These are phyloP conservation scores for Melipona beecheii DNA, from an alignment of 2,888 invertebrate species.

Conservation along the genomic window DNA sequence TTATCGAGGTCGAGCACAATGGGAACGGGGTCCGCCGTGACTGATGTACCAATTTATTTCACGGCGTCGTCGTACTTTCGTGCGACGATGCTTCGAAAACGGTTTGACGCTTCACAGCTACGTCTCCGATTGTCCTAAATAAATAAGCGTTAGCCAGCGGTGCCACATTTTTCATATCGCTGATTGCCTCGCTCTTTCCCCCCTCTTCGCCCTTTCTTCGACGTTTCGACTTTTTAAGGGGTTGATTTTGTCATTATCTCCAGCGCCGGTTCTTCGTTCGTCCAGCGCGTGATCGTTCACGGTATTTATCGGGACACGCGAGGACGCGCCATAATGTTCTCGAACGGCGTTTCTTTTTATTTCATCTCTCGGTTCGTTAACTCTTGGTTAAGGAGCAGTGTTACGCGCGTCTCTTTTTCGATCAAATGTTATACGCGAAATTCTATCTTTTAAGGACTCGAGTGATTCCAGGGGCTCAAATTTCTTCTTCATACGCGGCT, in stretches of 20 bases:
- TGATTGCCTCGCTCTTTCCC: conserved; percentile 8
- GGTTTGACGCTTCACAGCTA: conserved; percentile 27
- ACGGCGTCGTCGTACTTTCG: conserved; percentile 41
- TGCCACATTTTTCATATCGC: conserved; percentile 30
- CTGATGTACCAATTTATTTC: conserved; percentile 61
- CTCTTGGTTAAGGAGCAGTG: too few species aligned
- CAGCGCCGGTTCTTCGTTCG: conserved; percentile 2
- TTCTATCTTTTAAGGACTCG: too few species aligned
- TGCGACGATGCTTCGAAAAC: conserved; percentile 28
- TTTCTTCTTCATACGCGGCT: too few species aligned
- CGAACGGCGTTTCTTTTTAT: conserved; percentile 37
- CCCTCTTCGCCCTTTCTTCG: too few species aligned
- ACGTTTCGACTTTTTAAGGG: neutral
- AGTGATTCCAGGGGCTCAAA: too few species aligned
- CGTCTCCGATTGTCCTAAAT: conserved; percentile 44
- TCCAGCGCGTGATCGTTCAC: conserved; percentile 32
- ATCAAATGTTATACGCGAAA: too few species aligned
- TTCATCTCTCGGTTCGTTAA: too few species aligned
- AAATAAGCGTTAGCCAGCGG: conserved; percentile 29
- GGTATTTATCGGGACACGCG: conserved; percentile 52
- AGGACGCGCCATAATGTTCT: conserved; percentile 30
- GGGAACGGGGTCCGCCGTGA: conserved; percentile 46
- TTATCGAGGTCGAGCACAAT: conserved; percentile 51
- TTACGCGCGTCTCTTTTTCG: too few species aligned
- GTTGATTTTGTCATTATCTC: conserved; percentile 40